These are phyloP conservation scores for Dermolepida albohirtum DNA, from an alignment of 2,888 invertebrate genomes.

Conservation along the genomic window DNA sequence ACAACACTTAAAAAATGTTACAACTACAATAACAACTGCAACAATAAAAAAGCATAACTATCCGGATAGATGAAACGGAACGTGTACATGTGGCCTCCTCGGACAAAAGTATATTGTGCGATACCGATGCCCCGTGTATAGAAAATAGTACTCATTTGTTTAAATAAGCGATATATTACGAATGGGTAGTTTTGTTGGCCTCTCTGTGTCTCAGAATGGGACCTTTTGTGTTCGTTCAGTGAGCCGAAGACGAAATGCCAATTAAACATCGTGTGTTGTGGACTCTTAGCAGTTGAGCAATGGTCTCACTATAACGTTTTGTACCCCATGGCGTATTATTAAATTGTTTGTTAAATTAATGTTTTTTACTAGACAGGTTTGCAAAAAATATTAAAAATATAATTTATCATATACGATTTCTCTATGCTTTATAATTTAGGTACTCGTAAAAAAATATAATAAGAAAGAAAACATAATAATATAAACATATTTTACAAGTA, in stretches of 20 bases:
- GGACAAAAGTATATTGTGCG: constrained; percentile 34
- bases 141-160: constrained; percentile 38
- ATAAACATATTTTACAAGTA: too few relatives aligned
- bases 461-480: too few relatives aligned
- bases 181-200: constrained; percentile 21
- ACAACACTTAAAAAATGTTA: constrained; percentile 37
- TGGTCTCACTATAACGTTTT: constrained; percentile 9
- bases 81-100: background rate
- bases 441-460: too few relatives aligned
- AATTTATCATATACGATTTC: too few relatives aligned
- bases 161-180: constrained; percentile 37
- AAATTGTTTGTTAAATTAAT: constrained; percentile 11
- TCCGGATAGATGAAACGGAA: constrained; percentile 28
- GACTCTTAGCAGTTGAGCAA: constrained; percentile 11
- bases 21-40: constrained; percentile 23
- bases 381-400: background rate
- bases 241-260: constrained; percentile 33
- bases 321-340: constrained; percentile 26
- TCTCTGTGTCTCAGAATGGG: constrained; percentile 21
- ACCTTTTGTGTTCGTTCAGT: constrained; percentile 32
- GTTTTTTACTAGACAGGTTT: constrained; percentile 5
- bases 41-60: constrained; percentile 30
- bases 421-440: too few relatives aligned
- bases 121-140: constrained; percentile 16
- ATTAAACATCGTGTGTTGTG: constrained; percentile 21